Conservation (phyloP, 2,113 vertebrate species). For the Patagioenas fasciata region DNA sequence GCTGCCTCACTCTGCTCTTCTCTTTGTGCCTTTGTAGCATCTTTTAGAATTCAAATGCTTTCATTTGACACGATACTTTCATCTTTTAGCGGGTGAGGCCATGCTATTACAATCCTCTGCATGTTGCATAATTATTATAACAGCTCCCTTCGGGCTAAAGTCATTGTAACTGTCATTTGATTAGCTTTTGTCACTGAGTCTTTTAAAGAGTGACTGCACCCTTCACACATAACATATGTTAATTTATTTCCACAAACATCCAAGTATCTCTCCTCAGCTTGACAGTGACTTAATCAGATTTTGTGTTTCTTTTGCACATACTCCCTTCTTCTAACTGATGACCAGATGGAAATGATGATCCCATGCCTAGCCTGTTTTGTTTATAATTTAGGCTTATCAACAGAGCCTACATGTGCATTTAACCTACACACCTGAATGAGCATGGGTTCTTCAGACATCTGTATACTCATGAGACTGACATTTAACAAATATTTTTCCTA, state of each 20-base stretch:
- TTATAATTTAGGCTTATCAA: neutral
- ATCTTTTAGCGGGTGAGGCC: neutral
- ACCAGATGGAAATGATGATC: neutral
- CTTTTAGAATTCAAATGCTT: neutral
- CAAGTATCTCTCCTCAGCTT: neutral
- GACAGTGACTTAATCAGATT: neutral
- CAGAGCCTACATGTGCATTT: neutral
- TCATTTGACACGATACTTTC: neutral
- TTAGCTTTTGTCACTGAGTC: conserved; percentile 16
- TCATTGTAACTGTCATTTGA: conserved; percentile 40
- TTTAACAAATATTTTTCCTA: neutral
- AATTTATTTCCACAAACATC: conserved; percentile 36
- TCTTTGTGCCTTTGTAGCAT: neutral
- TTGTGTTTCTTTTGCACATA: neutral
- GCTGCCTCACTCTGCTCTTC: neutral
- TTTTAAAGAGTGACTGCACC: conserved; percentile 2
- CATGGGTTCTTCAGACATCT: neutral
- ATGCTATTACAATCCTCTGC: neutral
- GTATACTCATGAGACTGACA: neutral
- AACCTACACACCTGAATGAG: neutral
- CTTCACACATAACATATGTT: conserved; percentile 25
- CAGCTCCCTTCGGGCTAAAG: conserved; percentile 20
- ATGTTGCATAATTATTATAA: conserved; percentile 47
- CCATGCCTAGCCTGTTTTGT: neutral
- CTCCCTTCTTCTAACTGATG: neutral